Conservation (phyloP, 2,888 invertebrate species). For the Polymixis lichenea region DNA sequence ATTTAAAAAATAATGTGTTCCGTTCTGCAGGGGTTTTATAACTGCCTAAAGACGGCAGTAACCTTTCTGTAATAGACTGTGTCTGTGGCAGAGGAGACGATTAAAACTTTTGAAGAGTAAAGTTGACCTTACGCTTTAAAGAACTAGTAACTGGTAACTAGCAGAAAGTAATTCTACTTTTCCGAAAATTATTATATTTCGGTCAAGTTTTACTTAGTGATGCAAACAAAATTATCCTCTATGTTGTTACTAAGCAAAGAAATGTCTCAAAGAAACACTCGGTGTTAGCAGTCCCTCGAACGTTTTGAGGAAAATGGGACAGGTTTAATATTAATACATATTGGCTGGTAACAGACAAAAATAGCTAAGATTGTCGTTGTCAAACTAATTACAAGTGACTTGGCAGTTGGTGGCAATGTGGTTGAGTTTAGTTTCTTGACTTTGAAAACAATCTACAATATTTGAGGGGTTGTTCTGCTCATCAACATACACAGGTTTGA, state of each 20-base stretch:
- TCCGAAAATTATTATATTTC: slow-evolving; percentile 3
- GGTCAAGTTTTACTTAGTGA: slow-evolving; percentile 11
- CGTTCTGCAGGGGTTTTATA: not conserved
- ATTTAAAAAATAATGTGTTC: too few relatives aligned
- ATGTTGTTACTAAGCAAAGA: slow-evolving; percentile 24
- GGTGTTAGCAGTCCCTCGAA: not conserved
- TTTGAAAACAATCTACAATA: not conserved
- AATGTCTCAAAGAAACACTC: slow-evolving; percentile 2
- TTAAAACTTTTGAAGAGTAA: not conserved
- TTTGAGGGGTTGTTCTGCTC: too few relatives aligned
- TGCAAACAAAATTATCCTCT: slow-evolving; percentile 31
- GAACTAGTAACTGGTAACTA: too few relatives aligned
- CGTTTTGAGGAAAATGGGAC: slow-evolving; percentile 11
- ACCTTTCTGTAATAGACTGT: too few relatives aligned
- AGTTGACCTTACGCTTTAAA: not conserved
- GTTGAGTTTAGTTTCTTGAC: not conserved
- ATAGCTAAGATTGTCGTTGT: not conserved
- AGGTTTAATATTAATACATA: slow-evolving; percentile 14
- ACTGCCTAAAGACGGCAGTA: not conserved
- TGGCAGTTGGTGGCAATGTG: too few relatives aligned
- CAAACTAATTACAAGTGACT: not conserved
- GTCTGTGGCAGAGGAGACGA: too few relatives aligned
- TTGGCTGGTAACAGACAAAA: not conserved
- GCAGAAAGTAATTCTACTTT: not conserved
- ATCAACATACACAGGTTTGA: too few relatives aligned